Base-by-base conservation (phyloP, 1,140 invertebrate genomes). In the Lethrus apterus region DNA sequence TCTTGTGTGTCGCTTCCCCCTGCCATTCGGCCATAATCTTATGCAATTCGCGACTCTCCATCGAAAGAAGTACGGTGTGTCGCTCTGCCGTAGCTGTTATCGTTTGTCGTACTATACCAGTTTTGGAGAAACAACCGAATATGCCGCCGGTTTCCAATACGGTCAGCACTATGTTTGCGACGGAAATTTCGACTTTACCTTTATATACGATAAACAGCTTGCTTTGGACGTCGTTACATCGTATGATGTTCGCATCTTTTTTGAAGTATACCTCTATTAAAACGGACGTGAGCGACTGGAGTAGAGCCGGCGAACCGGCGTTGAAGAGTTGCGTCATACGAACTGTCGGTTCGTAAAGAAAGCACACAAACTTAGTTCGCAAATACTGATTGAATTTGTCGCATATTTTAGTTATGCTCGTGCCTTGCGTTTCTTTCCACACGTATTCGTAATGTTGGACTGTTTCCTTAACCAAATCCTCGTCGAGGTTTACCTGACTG, bases 381-480 rank as follows among this genome's bases (percentile, higher is more conserved):
- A 71, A 52, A 56, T 68, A 69, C 34, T 65, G 61, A 55, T 71
- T 67, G 15, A 71, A 53, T 57, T 67, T 68, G 3, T 63, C 63
- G 34, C 69, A 53, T 52, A 69, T 69, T 24, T 67, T 65, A 52
- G 63, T 55, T 43, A 70, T 67, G 56, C 64, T 68, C 65, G 66
- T 68, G 32, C 68, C 69, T 4, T 67, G 65, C 10, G 69, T 71
- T 52, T 65, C 58, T 53, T 70, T 70, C 69, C 69, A 71, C 45
- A 69, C 66, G 49, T 69, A 69, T 51, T 68, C 66, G 66, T 65
- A 69, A 38, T 67, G 67, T n/a, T 69, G 66, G 2, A 67, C 58
- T 0, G 68, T 48, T 7, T 51, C 58, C 45, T 60, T 64, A 47
- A 67, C 67, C 4, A 71, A 44, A 9, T 47, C 9, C 21, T 64